phyloP scores from a whole-genome alignment of 2,888 invertebrate genomes.

The Seira sanloemensis region DNA sequence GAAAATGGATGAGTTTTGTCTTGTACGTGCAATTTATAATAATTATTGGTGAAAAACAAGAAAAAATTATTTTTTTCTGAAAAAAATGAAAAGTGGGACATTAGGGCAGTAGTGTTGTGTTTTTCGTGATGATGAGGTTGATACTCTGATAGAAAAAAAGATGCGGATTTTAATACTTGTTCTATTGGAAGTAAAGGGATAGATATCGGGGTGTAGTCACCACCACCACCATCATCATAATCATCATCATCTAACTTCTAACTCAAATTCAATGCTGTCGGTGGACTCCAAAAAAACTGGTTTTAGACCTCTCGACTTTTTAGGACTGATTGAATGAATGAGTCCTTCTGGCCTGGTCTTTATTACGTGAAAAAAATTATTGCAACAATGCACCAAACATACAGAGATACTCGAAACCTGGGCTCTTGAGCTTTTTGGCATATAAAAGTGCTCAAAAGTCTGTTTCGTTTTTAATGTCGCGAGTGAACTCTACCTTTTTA shows the following conservation, averaged over 20 bases:
- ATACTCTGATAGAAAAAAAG: slow-evolving; percentile 15
- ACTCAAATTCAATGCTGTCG: neutral
- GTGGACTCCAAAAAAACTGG: slow-evolving; percentile 49
- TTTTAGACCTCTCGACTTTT: slow-evolving; percentile 7
- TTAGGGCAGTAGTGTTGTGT: slow-evolving; percentile 38
- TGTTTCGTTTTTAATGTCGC: neutral
- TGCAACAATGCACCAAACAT: slow-evolving; percentile 19
- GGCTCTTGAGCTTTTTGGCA: slow-evolving; percentile 5
- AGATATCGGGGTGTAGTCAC: slow-evolving; percentile 39
- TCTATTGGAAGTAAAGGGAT: neutral
- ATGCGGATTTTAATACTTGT: slow-evolving; percentile 52
- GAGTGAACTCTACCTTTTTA: neutral
- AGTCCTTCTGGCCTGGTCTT: slow-evolving; percentile 19
- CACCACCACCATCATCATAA: neutral
- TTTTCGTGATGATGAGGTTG: slow-evolving; percentile 23
- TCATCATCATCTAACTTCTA: slow-evolving; percentile 6
- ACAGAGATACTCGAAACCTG: slow-evolving; percentile 11
- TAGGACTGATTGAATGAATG: slow-evolving; percentile 39
- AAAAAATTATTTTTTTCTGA: slow-evolving; percentile 31
- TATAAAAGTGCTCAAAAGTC: neutral
- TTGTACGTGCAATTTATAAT: slow-evolving; percentile 57
- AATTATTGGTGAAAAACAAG: slow-evolving; percentile 53
- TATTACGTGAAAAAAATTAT: slow-evolving; percentile 16
- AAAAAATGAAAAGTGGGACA: slow-evolving; percentile 56
- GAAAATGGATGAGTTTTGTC: slow-evolving; percentile 42